phyloP scores from a whole-genome alignment of 2,113 vertebrate species.

The Mustelus asterias region DNA sequence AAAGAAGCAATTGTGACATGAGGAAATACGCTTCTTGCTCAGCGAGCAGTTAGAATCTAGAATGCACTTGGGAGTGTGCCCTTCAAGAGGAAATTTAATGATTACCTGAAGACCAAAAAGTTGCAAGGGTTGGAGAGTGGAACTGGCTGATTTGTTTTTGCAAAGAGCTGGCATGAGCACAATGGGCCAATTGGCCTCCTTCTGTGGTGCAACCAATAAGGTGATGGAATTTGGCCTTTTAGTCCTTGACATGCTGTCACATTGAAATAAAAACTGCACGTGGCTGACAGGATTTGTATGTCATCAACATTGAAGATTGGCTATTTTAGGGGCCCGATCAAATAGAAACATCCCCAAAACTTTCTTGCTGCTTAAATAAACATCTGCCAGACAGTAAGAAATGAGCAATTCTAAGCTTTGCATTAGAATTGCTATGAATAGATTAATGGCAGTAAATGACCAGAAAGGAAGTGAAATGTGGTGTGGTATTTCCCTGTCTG shows the following conservation, averaged over 20 bases:
- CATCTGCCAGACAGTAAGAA: slow-evolving; percentile 3
- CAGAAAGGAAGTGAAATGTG: not conserved
- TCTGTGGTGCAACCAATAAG: not conserved
- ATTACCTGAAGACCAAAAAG: too few relatives aligned
- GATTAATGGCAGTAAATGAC: not conserved
- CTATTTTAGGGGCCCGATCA: not conserved
- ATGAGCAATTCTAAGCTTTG: not conserved
- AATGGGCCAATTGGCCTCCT: not conserved
- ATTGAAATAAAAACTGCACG: not conserved
- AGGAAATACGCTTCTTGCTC: too few relatives aligned
- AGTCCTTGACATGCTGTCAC: not conserved
- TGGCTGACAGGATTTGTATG: not conserved
- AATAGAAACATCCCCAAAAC: not conserved
- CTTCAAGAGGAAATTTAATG: too few relatives aligned
- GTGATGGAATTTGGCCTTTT: not conserved
- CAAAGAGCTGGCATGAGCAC: not conserved
- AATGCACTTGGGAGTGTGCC: too few relatives aligned
- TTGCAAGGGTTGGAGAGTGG: too few relatives aligned
- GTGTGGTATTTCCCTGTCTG: not conserved
- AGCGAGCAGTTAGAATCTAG: too few relatives aligned
- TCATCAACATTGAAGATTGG: not conserved
- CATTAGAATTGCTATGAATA: not conserved
- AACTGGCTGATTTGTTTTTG: too few relatives aligned
- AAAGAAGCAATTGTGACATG: too few relatives aligned
- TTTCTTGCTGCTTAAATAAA: not conserved